A percentile compares a stretch with the other conserved stretches of the same genome.
Evolutionary conservation across 2,888 invertebrate genomes (phyloP).

Genomic region (Catocala fraxini): DNA sequence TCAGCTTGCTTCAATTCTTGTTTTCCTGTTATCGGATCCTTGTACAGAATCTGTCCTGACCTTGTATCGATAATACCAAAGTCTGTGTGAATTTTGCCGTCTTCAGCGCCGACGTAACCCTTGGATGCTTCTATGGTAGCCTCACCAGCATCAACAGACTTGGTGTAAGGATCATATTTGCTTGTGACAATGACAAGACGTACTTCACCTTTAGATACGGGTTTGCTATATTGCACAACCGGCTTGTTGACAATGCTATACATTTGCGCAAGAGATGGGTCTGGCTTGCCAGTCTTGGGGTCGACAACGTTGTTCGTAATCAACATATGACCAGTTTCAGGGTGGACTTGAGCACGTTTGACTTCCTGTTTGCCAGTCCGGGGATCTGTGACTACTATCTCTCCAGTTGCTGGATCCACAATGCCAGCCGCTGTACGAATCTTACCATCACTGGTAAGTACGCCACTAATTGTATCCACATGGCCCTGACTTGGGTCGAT

Average conservation of each 20-base stretch:
- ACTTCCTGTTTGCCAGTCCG: conserved; percentile 85
- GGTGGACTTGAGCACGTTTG: conserved; percentile 87
- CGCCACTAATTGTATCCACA: conserved; percentile 88
- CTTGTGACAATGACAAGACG: conserved; percentile 82
- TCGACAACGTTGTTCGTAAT: conserved; percentile 87
- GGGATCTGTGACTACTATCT: conserved; percentile 80
- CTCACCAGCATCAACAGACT: conserved; percentile 85
- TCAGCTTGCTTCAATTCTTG: conserved; percentile 89
- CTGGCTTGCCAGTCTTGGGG: conserved; percentile 87
- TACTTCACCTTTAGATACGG: conserved; percentile 76
- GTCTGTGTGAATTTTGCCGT: conserved; percentile 88
- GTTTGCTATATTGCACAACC: conserved; percentile 74
- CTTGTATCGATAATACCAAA: conserved; percentile 88
- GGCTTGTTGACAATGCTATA: conserved; percentile 81
- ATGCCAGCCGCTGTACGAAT: conserved; percentile 89
- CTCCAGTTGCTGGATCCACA: conserved; percentile 89
- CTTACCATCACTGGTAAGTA: conserved; percentile 83
- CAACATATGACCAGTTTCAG: conserved; percentile 86
- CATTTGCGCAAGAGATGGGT: conserved; percentile 87
- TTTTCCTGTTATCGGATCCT: conserved; percentile 88
- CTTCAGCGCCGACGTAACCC: conserved; percentile 83
- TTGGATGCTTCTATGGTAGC: conserved; percentile 86
- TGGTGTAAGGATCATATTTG: conserved; percentile 88
- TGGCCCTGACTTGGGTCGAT: conserved; percentile 78
- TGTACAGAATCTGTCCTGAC: conserved; percentile 88